Percentiles rank a stretch among this genome's conserved stretches.
Conservation (phyloP, 1,140 invertebrate genomes). For the Bombus sibiricus region DNA sequence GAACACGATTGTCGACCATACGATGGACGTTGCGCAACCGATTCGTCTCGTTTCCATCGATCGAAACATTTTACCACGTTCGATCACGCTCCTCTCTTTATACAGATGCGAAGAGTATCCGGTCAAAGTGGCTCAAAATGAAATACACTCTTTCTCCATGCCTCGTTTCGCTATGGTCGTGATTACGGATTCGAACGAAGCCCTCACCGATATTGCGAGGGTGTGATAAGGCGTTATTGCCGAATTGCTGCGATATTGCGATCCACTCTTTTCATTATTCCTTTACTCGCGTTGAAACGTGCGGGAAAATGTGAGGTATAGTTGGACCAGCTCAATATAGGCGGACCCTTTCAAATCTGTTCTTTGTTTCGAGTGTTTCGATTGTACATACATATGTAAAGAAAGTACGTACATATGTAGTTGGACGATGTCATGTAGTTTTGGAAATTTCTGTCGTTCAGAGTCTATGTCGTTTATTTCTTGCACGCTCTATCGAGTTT, state of each 20-base stretch:
- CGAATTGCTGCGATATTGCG: conserved; percentile 23
- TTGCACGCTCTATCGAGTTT: not conserved
- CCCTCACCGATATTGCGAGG: conserved; percentile 1
- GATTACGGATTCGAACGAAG: conserved; percentile 20
- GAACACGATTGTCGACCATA: conserved; percentile 9
- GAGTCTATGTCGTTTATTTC: not conserved
- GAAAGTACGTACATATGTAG: no score
- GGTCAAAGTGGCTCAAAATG: conserved; percentile 2
- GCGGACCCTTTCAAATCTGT: not conserved
- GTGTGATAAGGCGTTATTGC: conserved; percentile 32
- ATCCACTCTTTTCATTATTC: conserved; percentile 20
- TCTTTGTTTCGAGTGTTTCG: not conserved
- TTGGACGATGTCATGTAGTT: no score
- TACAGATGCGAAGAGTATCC: not conserved
- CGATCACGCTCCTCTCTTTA: not conserved
- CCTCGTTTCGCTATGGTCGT: not conserved
- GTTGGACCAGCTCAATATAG: not conserved
- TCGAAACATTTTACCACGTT: not conserved
- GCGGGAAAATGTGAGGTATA: not conserved
- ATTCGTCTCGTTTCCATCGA: conserved; percentile 9
- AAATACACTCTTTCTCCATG: conserved; percentile 1
- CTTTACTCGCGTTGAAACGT: no score
- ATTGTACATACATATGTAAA: not conserved
- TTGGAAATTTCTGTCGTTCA: not conserved
- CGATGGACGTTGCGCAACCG: conserved; percentile 33